Evolutionary conservation across 2,888 invertebrate species (phyloP), one percentile per base, ranked within the genome.

Genomic region (Drosophila algonquin): DNA sequence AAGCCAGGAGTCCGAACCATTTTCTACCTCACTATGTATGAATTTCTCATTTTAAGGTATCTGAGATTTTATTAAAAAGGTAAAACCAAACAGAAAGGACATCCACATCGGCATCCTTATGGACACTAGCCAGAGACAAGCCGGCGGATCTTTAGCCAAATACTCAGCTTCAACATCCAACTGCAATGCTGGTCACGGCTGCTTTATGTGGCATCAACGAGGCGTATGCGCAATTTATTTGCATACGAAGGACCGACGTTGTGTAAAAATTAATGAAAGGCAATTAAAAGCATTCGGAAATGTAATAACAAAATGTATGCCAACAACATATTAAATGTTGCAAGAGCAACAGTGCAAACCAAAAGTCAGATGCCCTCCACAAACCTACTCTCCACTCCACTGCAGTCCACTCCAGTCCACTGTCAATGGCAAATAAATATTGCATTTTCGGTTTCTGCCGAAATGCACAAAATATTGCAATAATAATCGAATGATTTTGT

Each of bases 261-360:
- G 87, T 81, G 83, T 86, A 80, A 82, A 89, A 89, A 83, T 90
- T 81, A 90, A 89, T 90, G 84, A 85, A 87, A 79, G 88, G 81
- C 89, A 90, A 89, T 89, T 89, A 90, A 90, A 85, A 80, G 76
- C 90, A 89, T 80, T 85, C 83, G 89, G 76, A 77, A 68, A 75
- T 75, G 80, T 30, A 44, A 61, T 77, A 87, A 87, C 89, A 85
- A 89, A 90, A 89, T 85, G 80, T 81, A 74, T 50, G 62, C 70
- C 68, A 73, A 63, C 64, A 52, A 45, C 53, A 63, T 68, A 69
- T 62, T 72, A 63, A 55, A 62, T 51, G 58, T 32, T 32, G 48
- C 44, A 5, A 40, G 40, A 6, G 7, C 40, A 6, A 6, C 40
- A n/a, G 1, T 14, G n/a, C n/a, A 7, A 40, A 6, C 40, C 63